These are phyloP conservation scores for Nudaria mundana DNA, from an alignment of 2,888 invertebrate species.

Conservation along the genomic window DNA sequence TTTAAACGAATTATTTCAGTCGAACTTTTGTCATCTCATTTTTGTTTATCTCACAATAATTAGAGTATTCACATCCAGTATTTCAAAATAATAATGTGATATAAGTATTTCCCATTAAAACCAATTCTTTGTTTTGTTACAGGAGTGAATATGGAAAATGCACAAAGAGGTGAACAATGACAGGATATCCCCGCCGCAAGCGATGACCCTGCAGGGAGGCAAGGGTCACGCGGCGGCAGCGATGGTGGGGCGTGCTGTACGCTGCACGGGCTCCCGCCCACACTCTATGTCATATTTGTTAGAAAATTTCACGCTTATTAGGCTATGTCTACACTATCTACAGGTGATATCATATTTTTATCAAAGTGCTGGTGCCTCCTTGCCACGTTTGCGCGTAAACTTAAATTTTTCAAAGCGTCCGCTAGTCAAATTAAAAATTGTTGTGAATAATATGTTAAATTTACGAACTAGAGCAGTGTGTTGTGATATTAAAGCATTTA, in stretches of 20 bases:
- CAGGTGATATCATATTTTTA: constrained; percentile 58
- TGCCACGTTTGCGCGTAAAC: constrained; percentile 62
- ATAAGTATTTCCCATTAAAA: too few species aligned
- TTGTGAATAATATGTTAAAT: constrained; percentile 49
- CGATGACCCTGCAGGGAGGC: constrained; percentile 66
- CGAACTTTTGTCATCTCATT: too few species aligned
- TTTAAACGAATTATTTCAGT: too few species aligned
- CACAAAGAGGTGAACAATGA: constrained; percentile 67
- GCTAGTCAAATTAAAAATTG: constrained; percentile 76
- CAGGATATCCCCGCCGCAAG: constrained; percentile 75
- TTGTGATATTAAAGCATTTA: constrained; percentile 66
- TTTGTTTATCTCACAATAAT: too few species aligned
- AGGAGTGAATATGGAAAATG: constrained; percentile 77
- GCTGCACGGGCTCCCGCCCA: constrained; percentile 45
- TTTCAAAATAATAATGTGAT: too few species aligned
- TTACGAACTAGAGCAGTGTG: constrained; percentile 74
- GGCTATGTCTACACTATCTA: constrained; percentile 72
- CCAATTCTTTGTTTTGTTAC: constrained; percentile 57
- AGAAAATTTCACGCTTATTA: constrained; percentile 73
- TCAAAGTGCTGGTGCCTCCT: constrained; percentile 46
- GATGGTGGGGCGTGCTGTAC: constrained; percentile 53
- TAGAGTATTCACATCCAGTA: too few species aligned
- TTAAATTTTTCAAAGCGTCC: constrained; percentile 76
- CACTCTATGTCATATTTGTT: constrained; percentile 55
- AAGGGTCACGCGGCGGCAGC: constrained; percentile 55